Evolutionary conservation across 2,888 invertebrate genomes (phyloP).

Genomic region (Himalopsyche tibetana): DNA sequence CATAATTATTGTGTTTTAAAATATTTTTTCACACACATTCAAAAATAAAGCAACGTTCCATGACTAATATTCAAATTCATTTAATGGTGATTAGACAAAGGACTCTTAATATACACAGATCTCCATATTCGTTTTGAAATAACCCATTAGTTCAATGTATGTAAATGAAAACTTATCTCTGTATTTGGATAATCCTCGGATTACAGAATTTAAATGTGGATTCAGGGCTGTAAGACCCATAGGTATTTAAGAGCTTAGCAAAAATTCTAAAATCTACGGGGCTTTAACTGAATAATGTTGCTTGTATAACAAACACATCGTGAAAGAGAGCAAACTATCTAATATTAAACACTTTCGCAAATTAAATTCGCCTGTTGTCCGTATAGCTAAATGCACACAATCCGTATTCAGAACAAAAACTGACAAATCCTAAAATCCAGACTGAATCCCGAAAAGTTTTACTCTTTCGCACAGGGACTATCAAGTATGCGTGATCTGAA

Average conservation of each 20-base stretch:
- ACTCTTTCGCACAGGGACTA: not conserved
- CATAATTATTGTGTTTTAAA: too few relatives aligned
- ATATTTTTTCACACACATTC: too few relatives aligned
- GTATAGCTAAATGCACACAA: not conserved
- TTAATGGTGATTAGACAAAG: not conserved
- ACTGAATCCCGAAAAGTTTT: not conserved
- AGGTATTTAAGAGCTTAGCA: conserved; percentile 30
- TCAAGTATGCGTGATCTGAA: too few relatives aligned
- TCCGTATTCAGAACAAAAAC: not conserved
- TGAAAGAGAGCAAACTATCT: conserved; percentile 20
- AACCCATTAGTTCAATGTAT: not conserved
- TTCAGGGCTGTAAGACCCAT: not conserved
- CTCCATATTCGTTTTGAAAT: not conserved
- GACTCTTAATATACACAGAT: not conserved
- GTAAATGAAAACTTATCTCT: conserved; percentile 10
- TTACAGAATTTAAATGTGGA: conserved; percentile 5
- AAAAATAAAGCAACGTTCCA: too few relatives aligned
- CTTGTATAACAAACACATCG: conserved; percentile 7
- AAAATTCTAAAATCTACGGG: not conserved
- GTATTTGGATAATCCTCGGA: conserved; percentile 4
- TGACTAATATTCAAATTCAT: not conserved
- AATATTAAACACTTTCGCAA: conserved; percentile 13
- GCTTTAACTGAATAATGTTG: conserved; percentile 9
- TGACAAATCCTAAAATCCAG: conserved; percentile 9
- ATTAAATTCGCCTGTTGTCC: conserved; percentile 14